phyloP scores from a whole-genome alignment of 1,140 invertebrate genomes.

The Babylonia areolata region DNA sequence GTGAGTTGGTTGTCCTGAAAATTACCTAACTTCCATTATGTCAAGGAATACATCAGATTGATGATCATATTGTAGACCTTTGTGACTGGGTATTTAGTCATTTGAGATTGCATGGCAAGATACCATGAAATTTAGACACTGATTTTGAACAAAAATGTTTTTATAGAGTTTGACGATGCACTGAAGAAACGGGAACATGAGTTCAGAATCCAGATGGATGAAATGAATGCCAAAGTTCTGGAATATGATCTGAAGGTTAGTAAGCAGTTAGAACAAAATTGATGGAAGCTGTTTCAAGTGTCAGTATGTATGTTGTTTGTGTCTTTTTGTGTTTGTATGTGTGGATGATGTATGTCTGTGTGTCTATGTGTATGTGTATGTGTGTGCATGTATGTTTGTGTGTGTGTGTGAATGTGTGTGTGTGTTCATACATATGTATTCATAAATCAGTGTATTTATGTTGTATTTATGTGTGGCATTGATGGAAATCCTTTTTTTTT shows the following conservation, averaged over 20 bases:
- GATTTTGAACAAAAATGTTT: too few species aligned
- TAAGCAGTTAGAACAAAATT: not conserved
- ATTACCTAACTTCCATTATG: too few species aligned
- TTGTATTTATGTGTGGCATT: too few species aligned
- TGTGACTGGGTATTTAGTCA: too few species aligned
- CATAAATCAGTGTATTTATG: too few species aligned
- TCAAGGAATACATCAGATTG: too few species aligned
- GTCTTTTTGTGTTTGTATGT: not conserved
- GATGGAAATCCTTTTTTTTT: too few species aligned
- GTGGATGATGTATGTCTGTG: not conserved
- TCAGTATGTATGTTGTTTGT: not conserved
- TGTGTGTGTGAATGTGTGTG: not conserved
- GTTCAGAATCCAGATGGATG: slow-evolving; percentile 69
- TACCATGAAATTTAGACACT: too few species aligned
- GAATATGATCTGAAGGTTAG: slow-evolving; percentile 72
- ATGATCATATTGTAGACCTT: too few species aligned
- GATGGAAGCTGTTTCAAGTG: not conserved
- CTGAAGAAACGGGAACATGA: slow-evolving; percentile 73
- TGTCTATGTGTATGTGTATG: not conserved
- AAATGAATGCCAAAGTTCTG: slow-evolving; percentile 69
- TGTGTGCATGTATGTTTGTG: not conserved
- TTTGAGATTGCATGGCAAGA: too few species aligned
- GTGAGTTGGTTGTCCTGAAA: too few species aligned
- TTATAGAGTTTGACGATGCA: slow-evolving; percentile 73
- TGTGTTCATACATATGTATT: too few species aligned